A percentile compares a stretch with the other conserved stretches of the same genome.
phyloP scores from a whole-genome alignment of 2,797 vertebrate genomes.

The Typhlichthys eigenmanni region DNA sequence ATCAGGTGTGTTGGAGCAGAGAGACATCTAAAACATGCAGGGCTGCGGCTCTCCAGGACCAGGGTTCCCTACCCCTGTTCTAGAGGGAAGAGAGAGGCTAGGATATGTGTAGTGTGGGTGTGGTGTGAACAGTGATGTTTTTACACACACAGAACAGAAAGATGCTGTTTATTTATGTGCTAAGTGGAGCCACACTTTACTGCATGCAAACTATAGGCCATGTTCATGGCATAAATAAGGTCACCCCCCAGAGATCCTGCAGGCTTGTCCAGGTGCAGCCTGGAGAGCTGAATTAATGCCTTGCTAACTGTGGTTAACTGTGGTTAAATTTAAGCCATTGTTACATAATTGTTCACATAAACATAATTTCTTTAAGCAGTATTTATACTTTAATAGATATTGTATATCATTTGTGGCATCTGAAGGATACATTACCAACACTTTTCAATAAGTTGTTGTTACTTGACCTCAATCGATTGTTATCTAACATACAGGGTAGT shows the following conservation, averaged over 20 bases:
- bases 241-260: slow-evolving; percentile 38
- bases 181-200: slow-evolving; percentile 40
- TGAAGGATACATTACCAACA: slow-evolving; percentile 36
- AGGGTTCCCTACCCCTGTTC: too few species aligned
- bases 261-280: slow-evolving; percentile 36
- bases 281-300: slow-evolving; percentile 51
- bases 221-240: slow-evolving; percentile 21
- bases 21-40: too few species aligned
- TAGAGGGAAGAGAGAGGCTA: slow-evolving; percentile 24
- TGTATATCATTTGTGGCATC: slow-evolving; percentile 15
- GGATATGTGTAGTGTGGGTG: slow-evolving; percentile 38
- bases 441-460: slow-evolving; percentile 30
- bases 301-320: slow-evolving; percentile 7
- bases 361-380: too few species aligned
- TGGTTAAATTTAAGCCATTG: too few species aligned
- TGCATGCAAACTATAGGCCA: slow-evolving; percentile 17
- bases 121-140: slow-evolving; percentile 50
- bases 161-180: slow-evolving; percentile 54
- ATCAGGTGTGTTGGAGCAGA: too few species aligned
- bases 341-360: too few species aligned
- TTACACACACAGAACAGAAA: slow-evolving; percentile 53
- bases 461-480: slow-evolving; percentile 13
- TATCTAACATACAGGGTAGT: slow-evolving; percentile 22
- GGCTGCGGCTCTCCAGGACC: too few species aligned
- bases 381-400: too few species aligned